Percentiles rank a stretch among this genome's conserved stretches.
phyloP scores from a whole-genome alignment of 2,888 invertebrate species.

The Pseudococcus longispinus region DNA sequence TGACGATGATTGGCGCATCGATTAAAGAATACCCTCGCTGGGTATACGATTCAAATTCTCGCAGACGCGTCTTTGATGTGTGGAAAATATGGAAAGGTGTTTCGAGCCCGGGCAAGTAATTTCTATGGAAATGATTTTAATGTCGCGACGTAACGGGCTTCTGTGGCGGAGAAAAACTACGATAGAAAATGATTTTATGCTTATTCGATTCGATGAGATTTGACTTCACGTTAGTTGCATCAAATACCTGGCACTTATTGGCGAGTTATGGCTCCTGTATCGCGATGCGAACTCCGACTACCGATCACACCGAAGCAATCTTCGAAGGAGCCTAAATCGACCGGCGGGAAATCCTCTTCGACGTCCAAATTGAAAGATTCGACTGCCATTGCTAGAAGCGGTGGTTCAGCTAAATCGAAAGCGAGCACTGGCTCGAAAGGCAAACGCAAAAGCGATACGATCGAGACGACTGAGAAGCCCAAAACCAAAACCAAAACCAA shows the following conservation, averaged over 20 bases:
- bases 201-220: conserved; percentile 1
- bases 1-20: background rate
- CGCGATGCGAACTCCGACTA: conserved; percentile 46
- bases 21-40: background rate
- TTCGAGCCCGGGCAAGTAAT: background rate
- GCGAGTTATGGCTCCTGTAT: conserved; percentile 41
- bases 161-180: background rate
- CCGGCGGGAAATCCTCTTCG: too few relatives aligned
- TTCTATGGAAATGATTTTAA: background rate
- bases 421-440: background rate
- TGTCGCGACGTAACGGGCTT: background rate
- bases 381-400: too few relatives aligned
- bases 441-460: background rate
- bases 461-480: too few relatives aligned
- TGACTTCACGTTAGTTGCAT: background rate
- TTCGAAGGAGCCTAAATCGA: background rate
- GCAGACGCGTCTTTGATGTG: background rate
- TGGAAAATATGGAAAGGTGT: background rate
- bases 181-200: background rate
- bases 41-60: too few relatives aligned
- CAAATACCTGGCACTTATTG: background rate
- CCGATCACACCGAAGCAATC: background rate
- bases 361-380: background rate
- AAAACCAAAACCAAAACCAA: too few relatives aligned
- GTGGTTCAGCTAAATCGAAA: background rate